phyloP scores from a whole-genome alignment of 2,888 invertebrate genomes.

The Brachypalpus laphriformis region DNA sequence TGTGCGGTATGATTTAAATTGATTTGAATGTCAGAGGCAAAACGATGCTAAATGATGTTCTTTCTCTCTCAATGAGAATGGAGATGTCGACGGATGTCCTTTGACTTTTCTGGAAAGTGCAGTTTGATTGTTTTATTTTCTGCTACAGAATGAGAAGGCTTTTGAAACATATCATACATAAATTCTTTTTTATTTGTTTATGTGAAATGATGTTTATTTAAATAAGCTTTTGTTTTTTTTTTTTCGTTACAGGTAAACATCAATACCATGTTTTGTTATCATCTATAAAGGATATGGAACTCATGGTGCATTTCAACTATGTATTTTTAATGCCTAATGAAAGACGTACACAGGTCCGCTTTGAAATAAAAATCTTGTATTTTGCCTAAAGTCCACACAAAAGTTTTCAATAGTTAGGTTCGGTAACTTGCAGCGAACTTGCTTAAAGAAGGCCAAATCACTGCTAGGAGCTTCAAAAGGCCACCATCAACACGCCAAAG shows the following conservation, averaged over 20 bases:
- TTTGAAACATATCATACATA: constrained; percentile 11
- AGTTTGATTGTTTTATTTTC: constrained; percentile 18
- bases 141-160: background rate
- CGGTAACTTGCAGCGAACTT: too few relatives aligned
- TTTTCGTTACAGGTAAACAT: constrained; percentile 50
- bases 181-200: background rate
- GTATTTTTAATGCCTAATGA: too few relatives aligned
- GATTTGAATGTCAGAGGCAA: constrained; percentile 71
- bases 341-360: too few relatives aligned
- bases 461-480: too few relatives aligned
- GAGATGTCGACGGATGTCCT: constrained; percentile 45
- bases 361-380: too few relatives aligned
- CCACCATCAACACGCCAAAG: too few relatives aligned
- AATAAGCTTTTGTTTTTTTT: background rate
- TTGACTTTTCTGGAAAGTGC: constrained; percentile 33
- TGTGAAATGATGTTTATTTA: constrained; percentile 14
- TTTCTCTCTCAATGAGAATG: constrained; percentile 22
- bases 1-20: constrained; percentile 64
- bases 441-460: too few relatives aligned
- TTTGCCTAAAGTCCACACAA: too few relatives aligned
- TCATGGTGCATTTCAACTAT: too few relatives aligned
- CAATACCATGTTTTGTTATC: background rate
- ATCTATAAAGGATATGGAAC: background rate
- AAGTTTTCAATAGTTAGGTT: too few relatives aligned
- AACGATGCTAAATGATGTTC: constrained; percentile 32